Percentiles rank a stretch among this genome's conserved stretches.
Evolutionary conservation across 64 coral and sea anemone genomes (phyloP).

Genomic region (Anthopleura sola): DNA sequence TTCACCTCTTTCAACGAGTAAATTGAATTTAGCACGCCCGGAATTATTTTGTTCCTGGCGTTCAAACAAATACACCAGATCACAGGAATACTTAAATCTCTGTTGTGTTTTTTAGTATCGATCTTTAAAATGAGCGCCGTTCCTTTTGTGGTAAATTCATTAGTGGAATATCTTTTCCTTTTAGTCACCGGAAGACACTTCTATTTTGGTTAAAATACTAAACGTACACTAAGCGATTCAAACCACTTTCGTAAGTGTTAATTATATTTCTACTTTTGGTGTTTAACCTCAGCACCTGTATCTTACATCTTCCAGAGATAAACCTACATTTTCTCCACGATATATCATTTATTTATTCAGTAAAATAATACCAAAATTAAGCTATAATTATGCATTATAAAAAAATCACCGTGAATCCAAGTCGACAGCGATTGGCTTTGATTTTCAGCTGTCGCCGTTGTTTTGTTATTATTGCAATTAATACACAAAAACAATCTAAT

Average conservation of each 20-base stretch:
- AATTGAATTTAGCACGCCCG: neutral
- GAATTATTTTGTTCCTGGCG: neutral
- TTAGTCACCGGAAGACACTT: neutral
- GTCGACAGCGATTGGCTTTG: neutral
- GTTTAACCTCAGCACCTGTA: constrained; percentile 4
- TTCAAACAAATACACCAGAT: neutral
- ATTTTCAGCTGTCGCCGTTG: neutral
- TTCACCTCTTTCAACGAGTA: neutral
- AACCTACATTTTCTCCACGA: neutral
- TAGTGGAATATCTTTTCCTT: constrained; percentile 11
- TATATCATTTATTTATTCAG: constrained; percentile 9
- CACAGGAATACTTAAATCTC: neutral
- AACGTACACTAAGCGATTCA: neutral
- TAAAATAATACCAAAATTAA: constrained; percentile 1
- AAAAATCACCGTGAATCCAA: neutral
- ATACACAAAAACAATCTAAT: neutral
- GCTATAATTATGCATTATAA: neutral
- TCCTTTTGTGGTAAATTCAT: neutral
- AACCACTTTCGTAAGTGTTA: neutral
- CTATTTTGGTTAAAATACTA: neutral
- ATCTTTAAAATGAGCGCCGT: constrained; percentile 3
- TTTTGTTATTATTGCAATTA: neutral
- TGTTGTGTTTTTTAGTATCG: neutral
- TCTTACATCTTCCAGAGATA: neutral
- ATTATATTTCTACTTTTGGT: neutral